Conservation (phyloP, 1,140 invertebrate species). For the Carcinoscorpius rotundicauda region DNA sequence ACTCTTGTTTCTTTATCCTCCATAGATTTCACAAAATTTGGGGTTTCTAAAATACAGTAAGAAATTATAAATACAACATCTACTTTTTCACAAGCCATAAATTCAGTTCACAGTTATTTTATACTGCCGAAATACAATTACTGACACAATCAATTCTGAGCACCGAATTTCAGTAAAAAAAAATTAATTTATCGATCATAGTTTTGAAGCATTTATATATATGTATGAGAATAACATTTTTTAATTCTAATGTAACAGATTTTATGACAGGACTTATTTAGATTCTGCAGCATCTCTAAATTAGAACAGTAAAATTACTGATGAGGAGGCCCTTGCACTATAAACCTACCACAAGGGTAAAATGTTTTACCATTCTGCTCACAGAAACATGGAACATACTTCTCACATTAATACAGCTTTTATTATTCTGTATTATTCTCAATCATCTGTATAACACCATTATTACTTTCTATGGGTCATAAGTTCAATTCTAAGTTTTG, state of each 20-base stretch:
- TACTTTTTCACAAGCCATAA: not conserved
- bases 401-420: no score
- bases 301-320: not conserved
- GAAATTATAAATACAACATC: not conserved
- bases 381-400: no score
- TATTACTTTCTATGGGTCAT: no score
- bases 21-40: conserved; percentile 71
- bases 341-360: no score
- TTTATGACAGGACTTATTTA: not conserved
- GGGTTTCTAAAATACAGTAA: conserved; percentile 49
- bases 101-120: not conserved
- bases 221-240: not conserved
- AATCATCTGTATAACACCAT: no score
- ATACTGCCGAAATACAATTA: not conserved
- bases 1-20: conserved; percentile 62
- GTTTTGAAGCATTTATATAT: not conserved
- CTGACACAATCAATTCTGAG: conserved; percentile 1
- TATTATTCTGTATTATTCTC: no score
- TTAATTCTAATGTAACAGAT: not conserved
- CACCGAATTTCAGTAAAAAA: not conserved
- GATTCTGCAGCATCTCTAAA: not conserved
- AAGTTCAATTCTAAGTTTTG: no score
- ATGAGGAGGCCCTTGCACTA: no score
- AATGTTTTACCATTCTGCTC: no score
- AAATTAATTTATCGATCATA: conserved; percentile 8